Evolutionary conservation across 2,888 invertebrate genomes (phyloP).

Genomic region (Noctua fimbriata): DNA sequence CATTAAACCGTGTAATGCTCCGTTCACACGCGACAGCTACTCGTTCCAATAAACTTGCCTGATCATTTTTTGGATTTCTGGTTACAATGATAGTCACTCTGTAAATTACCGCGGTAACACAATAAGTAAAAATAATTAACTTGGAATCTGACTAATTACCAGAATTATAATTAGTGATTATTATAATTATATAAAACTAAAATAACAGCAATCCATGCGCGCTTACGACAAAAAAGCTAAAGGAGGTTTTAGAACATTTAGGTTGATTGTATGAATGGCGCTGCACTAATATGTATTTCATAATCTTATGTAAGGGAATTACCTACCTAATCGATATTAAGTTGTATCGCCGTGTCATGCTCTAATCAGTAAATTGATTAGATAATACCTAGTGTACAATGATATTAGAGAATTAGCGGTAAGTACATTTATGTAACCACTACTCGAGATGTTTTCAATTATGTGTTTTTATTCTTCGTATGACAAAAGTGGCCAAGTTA

Average conservation of each 20-base stretch:
- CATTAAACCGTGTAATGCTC: slow-evolving; percentile 87
- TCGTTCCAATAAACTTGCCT: slow-evolving; percentile 67
- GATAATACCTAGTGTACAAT: slow-evolving; percentile 4
- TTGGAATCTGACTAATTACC: neutral
- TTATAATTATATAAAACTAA: neutral
- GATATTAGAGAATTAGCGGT: neutral
- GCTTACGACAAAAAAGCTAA: neutral
- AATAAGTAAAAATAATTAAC: neutral
- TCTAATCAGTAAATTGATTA: slow-evolving; percentile 26
- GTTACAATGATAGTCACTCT: neutral
- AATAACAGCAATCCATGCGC: neutral
- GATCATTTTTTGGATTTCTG: slow-evolving; percentile 2
- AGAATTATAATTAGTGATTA: neutral
- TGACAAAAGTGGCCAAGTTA: neutral
- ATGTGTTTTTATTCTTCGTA: neutral
- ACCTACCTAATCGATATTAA: slow-evolving; percentile 12
- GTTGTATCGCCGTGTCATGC: neutral
- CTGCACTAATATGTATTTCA: slow-evolving; percentile 14
- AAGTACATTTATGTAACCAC: neutral
- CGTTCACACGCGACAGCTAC: slow-evolving; percentile 76
- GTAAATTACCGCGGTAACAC: neutral
- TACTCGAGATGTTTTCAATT: neutral
- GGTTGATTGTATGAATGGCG: neutral
- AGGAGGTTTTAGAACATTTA: neutral
- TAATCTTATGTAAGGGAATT: slow-evolving; percentile 20